Evolutionary conservation across 2,113 vertebrate genomes (phyloP), one percentile per base, ranked within the genome.

Genomic region (Thalassoma bifasciatum): DNA sequence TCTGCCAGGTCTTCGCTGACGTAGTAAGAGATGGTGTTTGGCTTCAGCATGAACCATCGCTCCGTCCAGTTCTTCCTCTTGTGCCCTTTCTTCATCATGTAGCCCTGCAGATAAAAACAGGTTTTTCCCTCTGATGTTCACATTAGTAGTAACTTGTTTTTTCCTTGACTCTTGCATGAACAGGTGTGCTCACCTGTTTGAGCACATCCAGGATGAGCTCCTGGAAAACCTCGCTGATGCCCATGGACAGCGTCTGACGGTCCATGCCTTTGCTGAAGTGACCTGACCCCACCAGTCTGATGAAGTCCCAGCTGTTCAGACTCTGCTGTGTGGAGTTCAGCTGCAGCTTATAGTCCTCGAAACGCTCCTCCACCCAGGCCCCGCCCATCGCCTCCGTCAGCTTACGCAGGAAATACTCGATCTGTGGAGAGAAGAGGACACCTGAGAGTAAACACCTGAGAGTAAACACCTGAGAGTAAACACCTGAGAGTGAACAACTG

Each of bases 41-140:
- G 97, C 72, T 95, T 96, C 56, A 99, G 93, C 51, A 97, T 89
- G 92, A 99, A 99, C 98, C 98, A 99, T 47, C 98, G 96, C 85
- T 99, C 98, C 0, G 95, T 99, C 98, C 98, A 99, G 56, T 99
- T 99, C 94, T 99, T 99, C 92, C 98, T 94, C 91, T 91, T 96
- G 86, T 99, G 97, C 13, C 98, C 98, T 81, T 99, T 99, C 87
- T 99, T 99, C 95, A 96, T 90, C 96, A 99, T 94, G 75, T 98
- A 99, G 66, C 98, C 98, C 98, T 99, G 82, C 22, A 81, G 79
- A 80, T 88, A n/a, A n/a, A n/a, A n/a, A n/a, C n/a, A n/a, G n/a
- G n/a, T n/a, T n/a, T n/a, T n/a, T n/a, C n/a, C n/a, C n/a, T n/a
- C n/a, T n/a, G n/a, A n/a, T n/a, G n/a, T n/a, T n/a, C n/a, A n/a